A percentile compares a stretch with the other conserved stretches of the same genome.
phyloP scores from a whole-genome alignment of 2,797 vertebrate species.

The Epinephelus coioides region DNA sequence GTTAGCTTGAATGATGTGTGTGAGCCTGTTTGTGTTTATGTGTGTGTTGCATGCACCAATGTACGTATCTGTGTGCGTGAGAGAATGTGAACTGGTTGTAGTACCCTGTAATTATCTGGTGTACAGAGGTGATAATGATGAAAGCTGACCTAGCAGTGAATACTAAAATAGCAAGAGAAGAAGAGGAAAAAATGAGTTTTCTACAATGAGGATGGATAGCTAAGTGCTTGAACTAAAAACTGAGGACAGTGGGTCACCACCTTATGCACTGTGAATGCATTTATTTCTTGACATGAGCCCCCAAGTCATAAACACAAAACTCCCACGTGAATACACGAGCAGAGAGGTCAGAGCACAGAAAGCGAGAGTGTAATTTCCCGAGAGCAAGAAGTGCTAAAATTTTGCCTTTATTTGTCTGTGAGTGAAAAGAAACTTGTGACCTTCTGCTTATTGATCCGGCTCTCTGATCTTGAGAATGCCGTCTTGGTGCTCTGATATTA shows the following conservation, averaged over 20 bases:
- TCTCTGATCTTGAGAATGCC: slow-evolving; percentile 43
- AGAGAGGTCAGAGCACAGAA: slow-evolving; percentile 34
- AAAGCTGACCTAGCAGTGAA: neutral
- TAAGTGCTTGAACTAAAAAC: slow-evolving; percentile 28
- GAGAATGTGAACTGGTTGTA: neutral
- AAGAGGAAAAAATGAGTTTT: slow-evolving; percentile 3
- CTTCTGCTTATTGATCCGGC: slow-evolving; percentile 64
- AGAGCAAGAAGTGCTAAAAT: slow-evolving; percentile 36
- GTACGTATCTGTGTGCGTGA: neutral
- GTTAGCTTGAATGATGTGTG: neutral
- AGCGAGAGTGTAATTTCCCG: slow-evolving; percentile 42
- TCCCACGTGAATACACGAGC: slow-evolving; percentile 42
- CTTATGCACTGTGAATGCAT: slow-evolving; percentile 27
- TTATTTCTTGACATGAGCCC: slow-evolving; percentile 50
- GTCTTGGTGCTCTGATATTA: slow-evolving; percentile 52
- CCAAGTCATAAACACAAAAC: slow-evolving; percentile 47
- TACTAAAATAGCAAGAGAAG: neutral
- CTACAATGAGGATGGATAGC: slow-evolving; percentile 17
- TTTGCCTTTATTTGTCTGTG: slow-evolving; percentile 46
- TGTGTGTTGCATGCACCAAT: neutral
- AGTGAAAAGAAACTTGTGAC: slow-evolving; percentile 49
- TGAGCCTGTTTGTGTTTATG: neutral
- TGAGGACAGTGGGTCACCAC: slow-evolving; percentile 26
- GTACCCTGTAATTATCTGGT: slow-evolving; percentile 17
- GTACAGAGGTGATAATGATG: neutral